Conservation (phyloP, 2,113 vertebrate genomes). For the Dasyprocta punctata region DNA sequence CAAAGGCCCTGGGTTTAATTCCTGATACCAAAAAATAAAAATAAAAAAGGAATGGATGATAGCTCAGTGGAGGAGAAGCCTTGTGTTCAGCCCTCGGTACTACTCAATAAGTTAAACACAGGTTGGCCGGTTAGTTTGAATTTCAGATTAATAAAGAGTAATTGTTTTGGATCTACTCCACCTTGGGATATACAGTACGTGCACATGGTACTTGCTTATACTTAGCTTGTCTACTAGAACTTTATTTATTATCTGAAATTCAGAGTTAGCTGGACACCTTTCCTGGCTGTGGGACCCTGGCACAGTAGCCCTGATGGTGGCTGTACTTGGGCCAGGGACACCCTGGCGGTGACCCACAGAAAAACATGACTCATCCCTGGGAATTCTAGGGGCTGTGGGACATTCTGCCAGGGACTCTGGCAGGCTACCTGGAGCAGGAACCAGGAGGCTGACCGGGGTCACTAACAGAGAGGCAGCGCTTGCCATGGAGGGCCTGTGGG, state of each 20-base stretch:
- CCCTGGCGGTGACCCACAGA: neutral
- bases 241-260: neutral
- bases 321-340: too few species aligned
- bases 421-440: neutral
- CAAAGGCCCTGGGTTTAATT: neutral
- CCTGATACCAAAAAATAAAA: neutral
- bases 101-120: neutral
- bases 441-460: too few species aligned
- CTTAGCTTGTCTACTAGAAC: neutral
- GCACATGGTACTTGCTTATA: neutral
- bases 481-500: neutral
- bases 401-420: neutral
- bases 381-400: neutral
- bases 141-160: neutral
- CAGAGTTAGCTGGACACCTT: neutral
- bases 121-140: neutral
- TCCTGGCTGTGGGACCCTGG: neutral
- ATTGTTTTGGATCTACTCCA: neutral
- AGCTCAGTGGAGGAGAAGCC: neutral
- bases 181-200: neutral
- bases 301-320: neutral
- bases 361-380: neutral
- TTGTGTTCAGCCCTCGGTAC: neutral
- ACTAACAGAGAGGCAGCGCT: neutral
- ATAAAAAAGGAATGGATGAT: neutral